Conservation (phyloP, 1,140 invertebrate species). For the Helicoverpa zea region DNA sequence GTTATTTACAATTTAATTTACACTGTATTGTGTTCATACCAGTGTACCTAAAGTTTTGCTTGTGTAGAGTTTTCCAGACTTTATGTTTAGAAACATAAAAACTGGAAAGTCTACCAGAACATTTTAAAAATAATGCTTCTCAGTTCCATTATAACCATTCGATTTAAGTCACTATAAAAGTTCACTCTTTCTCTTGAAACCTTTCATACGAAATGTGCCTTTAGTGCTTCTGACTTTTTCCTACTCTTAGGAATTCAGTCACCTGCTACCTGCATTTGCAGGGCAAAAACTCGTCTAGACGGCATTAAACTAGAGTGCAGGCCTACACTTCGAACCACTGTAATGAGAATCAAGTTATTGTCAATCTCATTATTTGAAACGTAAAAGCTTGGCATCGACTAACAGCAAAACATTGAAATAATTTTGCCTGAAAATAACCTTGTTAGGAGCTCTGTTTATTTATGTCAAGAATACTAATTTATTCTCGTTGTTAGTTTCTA, state of each 20-base stretch:
- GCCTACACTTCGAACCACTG: constrained; percentile 49
- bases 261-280: constrained; percentile 55
- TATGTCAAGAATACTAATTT: background rate
- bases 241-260: constrained; percentile 52
- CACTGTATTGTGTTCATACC: background rate
- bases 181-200: constrained; percentile 31
- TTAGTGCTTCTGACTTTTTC: constrained; percentile 38
- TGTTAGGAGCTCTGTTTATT: constrained; percentile 15
- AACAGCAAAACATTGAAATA: background rate
- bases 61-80: no score
- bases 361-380: constrained; percentile 45
- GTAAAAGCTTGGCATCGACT: background rate
- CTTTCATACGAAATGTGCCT: constrained; percentile 13
- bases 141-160: background rate
- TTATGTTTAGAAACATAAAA: no score
- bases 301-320: constrained; percentile 48
- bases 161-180: background rate
- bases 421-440: constrained; percentile 31
- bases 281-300: constrained; percentile 70
- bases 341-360: constrained; percentile 52
- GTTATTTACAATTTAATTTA: background rate
- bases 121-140: background rate
- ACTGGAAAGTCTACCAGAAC: no score
- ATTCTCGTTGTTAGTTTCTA: constrained; percentile 10
- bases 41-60: background rate